Percentiles rank a stretch among this genome's conserved stretches.
Evolutionary conservation across 1,140 invertebrate species (phyloP).

Genomic region (Macrobrachium nipponense): DNA sequence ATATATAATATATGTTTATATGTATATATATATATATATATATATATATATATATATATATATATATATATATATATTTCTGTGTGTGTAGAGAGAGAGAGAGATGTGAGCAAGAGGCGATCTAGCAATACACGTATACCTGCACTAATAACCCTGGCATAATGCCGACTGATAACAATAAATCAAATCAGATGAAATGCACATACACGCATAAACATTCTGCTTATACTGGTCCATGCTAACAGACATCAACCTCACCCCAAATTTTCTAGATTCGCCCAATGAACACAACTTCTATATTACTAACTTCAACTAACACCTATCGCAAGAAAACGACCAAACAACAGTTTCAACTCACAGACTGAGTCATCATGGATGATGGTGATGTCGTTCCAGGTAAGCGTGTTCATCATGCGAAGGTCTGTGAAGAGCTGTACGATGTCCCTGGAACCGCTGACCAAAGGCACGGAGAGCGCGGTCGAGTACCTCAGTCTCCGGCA

Average conservation of each 20-base stretch:
- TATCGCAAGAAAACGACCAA: not conserved
- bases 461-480: slow-evolving; percentile 78
- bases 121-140: no score
- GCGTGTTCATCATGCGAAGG: slow-evolving; percentile 73
- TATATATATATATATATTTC: no score
- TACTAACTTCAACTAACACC: not conserved
- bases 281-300: not conserved
- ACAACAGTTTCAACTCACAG: slow-evolving; percentile 71
- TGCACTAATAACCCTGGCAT: no score
- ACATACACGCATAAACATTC: no score
- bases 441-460: slow-evolving; percentile 76
- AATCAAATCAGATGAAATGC: no score
- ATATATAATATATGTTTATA: slow-evolving; percentile 36
- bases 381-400: slow-evolving; percentile 78
- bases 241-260: no score
- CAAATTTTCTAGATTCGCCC: no score
- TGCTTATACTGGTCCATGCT: no score
- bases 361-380: slow-evolving; percentile 79
- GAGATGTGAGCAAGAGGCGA: no score
- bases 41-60: no score
- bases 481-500: slow-evolving; percentile 78
- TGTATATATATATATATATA: slow-evolving; percentile 18
- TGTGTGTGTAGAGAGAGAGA: no score
- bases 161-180: no score
- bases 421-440: slow-evolving; percentile 81